These are phyloP conservation scores for Serilophus lunatus DNA, from an alignment of 2,113 vertebrate genomes.

Conservation along the genomic window DNA sequence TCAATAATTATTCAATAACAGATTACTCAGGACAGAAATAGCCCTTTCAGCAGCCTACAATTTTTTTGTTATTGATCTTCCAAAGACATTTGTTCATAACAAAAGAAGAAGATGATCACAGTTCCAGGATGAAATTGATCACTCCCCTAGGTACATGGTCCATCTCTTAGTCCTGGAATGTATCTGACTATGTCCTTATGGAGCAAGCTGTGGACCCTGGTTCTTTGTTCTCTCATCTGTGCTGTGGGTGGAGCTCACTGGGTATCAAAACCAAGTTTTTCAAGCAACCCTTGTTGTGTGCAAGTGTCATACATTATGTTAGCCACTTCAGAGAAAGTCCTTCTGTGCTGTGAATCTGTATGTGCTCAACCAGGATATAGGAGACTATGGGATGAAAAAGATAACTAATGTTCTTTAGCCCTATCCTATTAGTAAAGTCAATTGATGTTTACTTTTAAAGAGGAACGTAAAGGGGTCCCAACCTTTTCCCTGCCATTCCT, in stretches of 20 bases:
- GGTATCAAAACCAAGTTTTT: not conserved
- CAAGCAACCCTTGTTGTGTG: not conserved
- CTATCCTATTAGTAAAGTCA: not conserved
- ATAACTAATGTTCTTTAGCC: not conserved
- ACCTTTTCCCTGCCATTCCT: not conserved
- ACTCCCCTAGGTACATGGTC: not conserved
- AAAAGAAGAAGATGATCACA: not conserved
- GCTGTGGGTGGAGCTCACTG: not conserved
- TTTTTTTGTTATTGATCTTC: not conserved
- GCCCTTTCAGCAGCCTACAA: not conserved
- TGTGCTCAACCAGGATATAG: not conserved
- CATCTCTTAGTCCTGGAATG: not conserved
- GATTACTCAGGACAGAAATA: not conserved
- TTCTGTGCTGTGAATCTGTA: not conserved
- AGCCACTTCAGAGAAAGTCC: not conserved
- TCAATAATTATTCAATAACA: not conserved
- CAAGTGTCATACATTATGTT: not conserved
- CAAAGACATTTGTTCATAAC: not conserved
- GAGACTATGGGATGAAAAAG: constrained; percentile 6
- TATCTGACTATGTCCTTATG: not conserved
- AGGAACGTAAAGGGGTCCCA: not conserved
- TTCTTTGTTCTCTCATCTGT: not conserved
- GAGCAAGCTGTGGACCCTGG: not conserved
- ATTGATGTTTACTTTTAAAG: not conserved
- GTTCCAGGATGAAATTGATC: not conserved